phyloP scores from a whole-genome alignment of 2,113 vertebrate species.

The Picathartes gymnocephalus region DNA sequence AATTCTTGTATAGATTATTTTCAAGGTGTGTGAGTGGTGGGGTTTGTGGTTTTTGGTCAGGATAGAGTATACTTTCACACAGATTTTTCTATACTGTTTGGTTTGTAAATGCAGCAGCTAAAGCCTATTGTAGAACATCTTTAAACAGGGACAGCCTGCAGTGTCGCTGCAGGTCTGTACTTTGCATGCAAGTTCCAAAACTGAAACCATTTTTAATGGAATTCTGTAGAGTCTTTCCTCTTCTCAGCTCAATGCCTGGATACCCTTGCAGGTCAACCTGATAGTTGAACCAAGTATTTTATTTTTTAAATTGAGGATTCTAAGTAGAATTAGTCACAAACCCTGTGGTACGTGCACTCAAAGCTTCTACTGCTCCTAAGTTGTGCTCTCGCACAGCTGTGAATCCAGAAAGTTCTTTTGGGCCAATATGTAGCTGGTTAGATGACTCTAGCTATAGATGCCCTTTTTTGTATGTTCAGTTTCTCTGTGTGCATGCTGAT shows the following conservation, averaged over 20 bases:
- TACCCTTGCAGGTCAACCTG: neutral
- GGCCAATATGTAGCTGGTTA: neutral
- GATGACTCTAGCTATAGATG: neutral
- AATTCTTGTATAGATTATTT: neutral
- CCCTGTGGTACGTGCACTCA: neutral
- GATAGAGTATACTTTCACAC: neutral
- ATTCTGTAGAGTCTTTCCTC: neutral
- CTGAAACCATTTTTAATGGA: neutral
- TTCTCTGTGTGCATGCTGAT: neutral
- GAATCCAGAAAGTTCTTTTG: neutral
- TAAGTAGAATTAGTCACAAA: neutral
- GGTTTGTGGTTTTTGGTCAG: neutral
- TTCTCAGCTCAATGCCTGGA: neutral
- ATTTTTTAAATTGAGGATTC: neutral
- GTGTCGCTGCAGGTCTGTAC: neutral
- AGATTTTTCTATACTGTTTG: neutral
- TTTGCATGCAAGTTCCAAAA: neutral
- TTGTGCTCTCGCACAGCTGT: neutral
- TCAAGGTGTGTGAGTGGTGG: neutral
- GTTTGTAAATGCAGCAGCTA: neutral
- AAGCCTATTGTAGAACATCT: neutral
- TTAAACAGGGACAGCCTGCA: neutral
- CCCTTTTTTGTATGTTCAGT: neutral
- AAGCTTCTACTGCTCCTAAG: neutral
- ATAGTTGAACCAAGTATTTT: neutral